Conservation (phyloP, 2,113 vertebrate genomes). For the Crocuta crocuta region DNA sequence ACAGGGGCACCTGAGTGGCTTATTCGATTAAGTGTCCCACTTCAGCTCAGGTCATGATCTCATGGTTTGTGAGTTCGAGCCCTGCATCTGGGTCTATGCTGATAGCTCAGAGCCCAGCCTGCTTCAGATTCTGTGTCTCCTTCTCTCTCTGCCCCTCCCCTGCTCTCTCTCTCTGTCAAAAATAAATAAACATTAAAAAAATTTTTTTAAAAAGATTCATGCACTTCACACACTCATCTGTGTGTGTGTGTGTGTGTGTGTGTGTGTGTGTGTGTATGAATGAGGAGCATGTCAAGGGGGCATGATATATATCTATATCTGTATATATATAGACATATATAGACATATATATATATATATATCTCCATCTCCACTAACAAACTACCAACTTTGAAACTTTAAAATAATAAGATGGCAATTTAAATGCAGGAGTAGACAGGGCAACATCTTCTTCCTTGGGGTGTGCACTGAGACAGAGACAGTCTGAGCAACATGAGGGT, state of each 20-base stretch:
- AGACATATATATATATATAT: not conserved
- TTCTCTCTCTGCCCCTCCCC: too few relatives aligned
- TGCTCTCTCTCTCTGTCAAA: too few relatives aligned
- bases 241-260: not conserved
- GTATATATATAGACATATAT: not conserved
- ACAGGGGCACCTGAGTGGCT: too few relatives aligned
- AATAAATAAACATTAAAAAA: too few relatives aligned
- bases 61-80: too few relatives aligned
- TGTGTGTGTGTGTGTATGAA: not conserved
- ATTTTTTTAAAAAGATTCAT: not conserved
- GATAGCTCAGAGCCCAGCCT: too few relatives aligned
- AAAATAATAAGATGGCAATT: not conserved
- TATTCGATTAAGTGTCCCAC: too few relatives aligned
- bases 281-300: too few relatives aligned
- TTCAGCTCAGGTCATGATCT: too few relatives aligned
- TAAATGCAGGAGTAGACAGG: not conserved
- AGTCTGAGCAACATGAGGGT: not conserved
- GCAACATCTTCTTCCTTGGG: not conserved
- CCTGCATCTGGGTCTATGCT: too few relatives aligned
- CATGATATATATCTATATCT: not conserved
- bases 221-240: not conserved
- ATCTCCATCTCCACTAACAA: not conserved
- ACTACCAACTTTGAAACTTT: not conserved
- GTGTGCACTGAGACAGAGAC: not conserved
- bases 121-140: too few relatives aligned